These are phyloP conservation scores for Magallana nippona DNA, from an alignment of 2,888 invertebrate species.

Conservation along the genomic window DNA sequence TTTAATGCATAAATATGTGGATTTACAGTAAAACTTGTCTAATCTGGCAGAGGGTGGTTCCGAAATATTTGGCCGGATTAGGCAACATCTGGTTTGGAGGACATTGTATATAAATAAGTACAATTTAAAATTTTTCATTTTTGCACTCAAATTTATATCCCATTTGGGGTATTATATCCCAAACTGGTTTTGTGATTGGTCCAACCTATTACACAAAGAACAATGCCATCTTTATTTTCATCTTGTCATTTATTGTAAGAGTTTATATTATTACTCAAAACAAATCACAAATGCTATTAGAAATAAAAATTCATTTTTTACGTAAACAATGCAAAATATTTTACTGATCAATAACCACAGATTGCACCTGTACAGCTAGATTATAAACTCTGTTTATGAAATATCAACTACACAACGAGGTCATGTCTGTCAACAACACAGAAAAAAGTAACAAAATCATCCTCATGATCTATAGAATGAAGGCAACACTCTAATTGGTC, in stretches of 20 bases:
- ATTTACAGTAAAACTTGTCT: too few species aligned
- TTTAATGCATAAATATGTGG: too few species aligned
- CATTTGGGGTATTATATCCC: too few species aligned
- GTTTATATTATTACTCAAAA: neutral
- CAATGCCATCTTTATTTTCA: neutral
- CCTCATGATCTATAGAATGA: neutral
- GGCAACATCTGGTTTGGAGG: too few species aligned
- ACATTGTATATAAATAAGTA: too few species aligned
- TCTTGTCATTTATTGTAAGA: conserved; percentile 9
- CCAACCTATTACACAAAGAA: too few species aligned
- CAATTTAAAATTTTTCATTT: too few species aligned
- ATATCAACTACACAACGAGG: conserved; percentile 17
- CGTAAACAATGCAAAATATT: conserved; percentile 27
- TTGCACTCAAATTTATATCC: too few species aligned
- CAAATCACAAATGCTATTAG: conserved; percentile 21
- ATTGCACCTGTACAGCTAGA: conserved; percentile 28
- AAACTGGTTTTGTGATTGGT: too few species aligned
- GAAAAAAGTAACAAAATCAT: conserved; percentile 20
- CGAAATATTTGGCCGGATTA: too few species aligned
- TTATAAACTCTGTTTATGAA: conserved; percentile 21
- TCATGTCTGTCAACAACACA: conserved; percentile 21
- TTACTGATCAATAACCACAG: neutral
- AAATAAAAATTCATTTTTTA: neutral
- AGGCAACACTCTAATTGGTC: neutral
- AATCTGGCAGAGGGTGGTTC: too few species aligned